Conservation (phyloP, 2,888 invertebrate genomes). For the Syritta pipiens region DNA sequence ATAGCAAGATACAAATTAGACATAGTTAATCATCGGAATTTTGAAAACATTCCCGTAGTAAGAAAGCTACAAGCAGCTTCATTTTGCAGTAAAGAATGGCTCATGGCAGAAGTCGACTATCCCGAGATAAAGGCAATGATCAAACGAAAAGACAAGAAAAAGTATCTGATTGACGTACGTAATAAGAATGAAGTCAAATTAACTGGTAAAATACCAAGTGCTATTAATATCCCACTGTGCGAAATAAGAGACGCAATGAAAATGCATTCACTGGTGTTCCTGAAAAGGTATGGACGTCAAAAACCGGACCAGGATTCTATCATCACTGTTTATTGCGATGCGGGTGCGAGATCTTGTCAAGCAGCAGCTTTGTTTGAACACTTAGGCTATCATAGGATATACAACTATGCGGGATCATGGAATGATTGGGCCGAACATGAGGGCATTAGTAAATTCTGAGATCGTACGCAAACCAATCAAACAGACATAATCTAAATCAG, state of each 20-base stretch:
- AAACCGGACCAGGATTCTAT: conserved; percentile 82
- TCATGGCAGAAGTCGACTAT: too few relatives aligned
- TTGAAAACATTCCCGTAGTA: too few relatives aligned
- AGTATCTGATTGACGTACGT: conserved; percentile 87
- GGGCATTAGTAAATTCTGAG: too few relatives aligned
- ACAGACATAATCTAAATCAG: too few relatives aligned
- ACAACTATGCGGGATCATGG: conserved; percentile 77
- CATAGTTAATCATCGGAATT: too few relatives aligned
- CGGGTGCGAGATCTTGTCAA: conserved; percentile 83
- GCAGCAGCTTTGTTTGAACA: conserved; percentile 81
- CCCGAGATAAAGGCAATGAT: too few relatives aligned
- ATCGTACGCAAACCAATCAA: too few relatives aligned
- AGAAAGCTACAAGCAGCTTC: too few relatives aligned
- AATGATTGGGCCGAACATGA: too few relatives aligned
- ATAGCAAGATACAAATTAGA: too few relatives aligned
- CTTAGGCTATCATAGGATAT: conserved; percentile 74
- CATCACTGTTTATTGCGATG: conserved; percentile 85
- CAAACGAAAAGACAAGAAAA: too few relatives aligned
- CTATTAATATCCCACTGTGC: conserved; percentile 87
- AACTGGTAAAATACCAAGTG: conserved; percentile 86
- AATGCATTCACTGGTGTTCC: conserved; percentile 80
- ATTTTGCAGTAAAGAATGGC: too few relatives aligned
- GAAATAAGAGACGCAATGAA: conserved; percentile 70
- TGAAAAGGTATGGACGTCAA: conserved; percentile 80
- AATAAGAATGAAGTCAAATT: conserved; percentile 86